Conservation (phyloP, 2,113 vertebrate species). For the Lampris megalopsis region DNA sequence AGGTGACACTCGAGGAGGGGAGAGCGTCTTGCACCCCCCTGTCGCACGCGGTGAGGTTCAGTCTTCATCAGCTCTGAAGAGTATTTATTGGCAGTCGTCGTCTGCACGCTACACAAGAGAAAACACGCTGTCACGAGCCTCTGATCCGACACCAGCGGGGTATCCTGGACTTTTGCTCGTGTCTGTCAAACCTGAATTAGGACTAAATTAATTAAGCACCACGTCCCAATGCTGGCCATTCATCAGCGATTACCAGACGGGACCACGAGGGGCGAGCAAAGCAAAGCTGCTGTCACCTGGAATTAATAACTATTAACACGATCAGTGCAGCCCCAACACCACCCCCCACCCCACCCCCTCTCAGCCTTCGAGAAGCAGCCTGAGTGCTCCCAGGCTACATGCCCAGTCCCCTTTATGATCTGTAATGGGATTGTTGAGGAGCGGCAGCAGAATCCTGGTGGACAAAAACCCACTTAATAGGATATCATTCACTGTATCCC, state of each 20-base stretch:
- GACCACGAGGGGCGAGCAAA: constrained; percentile 10
- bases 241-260: constrained; percentile 28
- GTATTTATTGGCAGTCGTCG: background rate
- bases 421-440: constrained; percentile 74
- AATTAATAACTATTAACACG: constrained; percentile 64
- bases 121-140: constrained; percentile 11
- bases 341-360: constrained; percentile 1
- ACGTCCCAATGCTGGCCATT: constrained; percentile 21
- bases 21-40: background rate
- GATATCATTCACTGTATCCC: constrained; percentile 72
- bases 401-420: constrained; percentile 74
- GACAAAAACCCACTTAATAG: constrained; percentile 73
- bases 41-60: background rate
- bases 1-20: background rate
- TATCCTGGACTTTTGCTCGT: constrained; percentile 38
- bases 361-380: constrained; percentile 48
- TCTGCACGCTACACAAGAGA: constrained; percentile 32
- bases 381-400: constrained; percentile 70
- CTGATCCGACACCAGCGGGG: constrained; percentile 29
- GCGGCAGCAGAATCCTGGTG: constrained; percentile 70
- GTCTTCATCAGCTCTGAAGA: background rate
- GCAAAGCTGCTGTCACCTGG: constrained; percentile 51
- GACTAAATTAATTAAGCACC: constrained; percentile 34
- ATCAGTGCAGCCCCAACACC: constrained; percentile 23
- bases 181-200: constrained; percentile 42